Evolutionary conservation across 2,113 vertebrate species (phyloP).

Genomic region (Egretta garzetta): DNA sequence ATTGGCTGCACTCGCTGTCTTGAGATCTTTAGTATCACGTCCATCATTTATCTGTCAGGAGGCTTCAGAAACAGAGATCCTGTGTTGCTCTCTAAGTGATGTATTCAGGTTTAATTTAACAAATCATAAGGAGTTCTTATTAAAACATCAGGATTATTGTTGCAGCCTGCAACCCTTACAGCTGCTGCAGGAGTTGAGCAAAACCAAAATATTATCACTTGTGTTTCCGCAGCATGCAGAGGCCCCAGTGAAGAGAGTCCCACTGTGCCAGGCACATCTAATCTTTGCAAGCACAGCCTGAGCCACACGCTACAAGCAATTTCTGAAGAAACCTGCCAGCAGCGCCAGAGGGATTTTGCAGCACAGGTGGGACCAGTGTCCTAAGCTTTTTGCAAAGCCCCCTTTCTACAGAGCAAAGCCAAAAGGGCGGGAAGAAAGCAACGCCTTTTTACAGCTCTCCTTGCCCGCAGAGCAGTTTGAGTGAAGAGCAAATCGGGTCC

Average conservation of each 20-base stretch:
- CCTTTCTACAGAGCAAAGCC: background rate
- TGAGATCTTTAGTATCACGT: background rate
- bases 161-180: background rate
- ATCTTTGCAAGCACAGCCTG: background rate
- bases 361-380: background rate
- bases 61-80: background rate
- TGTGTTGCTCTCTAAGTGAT: background rate
- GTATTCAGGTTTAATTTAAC: background rate
- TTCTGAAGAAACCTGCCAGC: background rate
- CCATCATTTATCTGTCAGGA: background rate
- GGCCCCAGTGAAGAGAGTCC: background rate
- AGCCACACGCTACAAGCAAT: background rate
- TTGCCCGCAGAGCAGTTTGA: background rate
- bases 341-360: background rate
- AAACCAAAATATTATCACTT: background rate
- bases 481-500: background rate
- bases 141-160: background rate
- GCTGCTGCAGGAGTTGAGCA: background rate
- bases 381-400: background rate
- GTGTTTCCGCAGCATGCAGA: accelerated
- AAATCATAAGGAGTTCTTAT: background rate
- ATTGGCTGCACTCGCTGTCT: background rate
- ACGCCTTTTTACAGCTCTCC: background rate
- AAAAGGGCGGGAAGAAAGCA: background rate
- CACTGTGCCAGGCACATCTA: background rate